phyloP scores from a whole-genome alignment of 2,797 vertebrate genomes.

The Serranus cabrilla region DNA sequence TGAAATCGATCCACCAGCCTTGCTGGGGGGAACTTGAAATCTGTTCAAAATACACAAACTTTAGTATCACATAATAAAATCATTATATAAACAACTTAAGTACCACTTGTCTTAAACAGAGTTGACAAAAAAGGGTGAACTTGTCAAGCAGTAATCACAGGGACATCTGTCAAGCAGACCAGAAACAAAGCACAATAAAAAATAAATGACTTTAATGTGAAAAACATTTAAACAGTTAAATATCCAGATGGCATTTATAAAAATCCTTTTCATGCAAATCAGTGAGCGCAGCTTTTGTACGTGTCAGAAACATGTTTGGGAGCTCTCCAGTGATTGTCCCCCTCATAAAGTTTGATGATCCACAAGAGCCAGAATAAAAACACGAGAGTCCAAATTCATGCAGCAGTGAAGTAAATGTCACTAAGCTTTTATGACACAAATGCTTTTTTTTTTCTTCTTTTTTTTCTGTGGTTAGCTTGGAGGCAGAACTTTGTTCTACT shows the following conservation, averaged over 20 bases:
- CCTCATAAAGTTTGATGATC: background rate
- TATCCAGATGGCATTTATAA: background rate
- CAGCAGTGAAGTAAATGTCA: background rate
- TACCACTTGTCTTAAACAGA: background rate
- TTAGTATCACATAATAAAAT: constrained; percentile 2
- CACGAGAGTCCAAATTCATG: background rate
- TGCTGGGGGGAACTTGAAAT: constrained; percentile 8
- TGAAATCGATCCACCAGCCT: constrained; percentile 83
- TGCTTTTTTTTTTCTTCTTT: background rate
- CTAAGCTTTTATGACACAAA: background rate
- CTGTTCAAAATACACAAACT: constrained; percentile 56
- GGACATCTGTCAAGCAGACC: background rate
- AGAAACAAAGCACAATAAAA: background rate
- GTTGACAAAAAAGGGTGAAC: background rate
- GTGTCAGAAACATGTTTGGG: background rate
- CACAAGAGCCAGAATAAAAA: background rate
- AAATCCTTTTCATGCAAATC: background rate
- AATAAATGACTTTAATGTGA: background rate
- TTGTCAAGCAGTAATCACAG: background rate
- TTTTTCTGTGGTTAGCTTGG: background rate
- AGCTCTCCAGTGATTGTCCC: background rate
- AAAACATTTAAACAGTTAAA: background rate
- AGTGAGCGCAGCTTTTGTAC: background rate
- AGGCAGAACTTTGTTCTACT: background rate
- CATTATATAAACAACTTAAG: background rate